A percentile compares a stretch with the other conserved stretches of the same genome.
Evolutionary conservation across 1,140 invertebrate genomes (phyloP).

Genomic region (Dinothrombium tinctorium): DNA sequence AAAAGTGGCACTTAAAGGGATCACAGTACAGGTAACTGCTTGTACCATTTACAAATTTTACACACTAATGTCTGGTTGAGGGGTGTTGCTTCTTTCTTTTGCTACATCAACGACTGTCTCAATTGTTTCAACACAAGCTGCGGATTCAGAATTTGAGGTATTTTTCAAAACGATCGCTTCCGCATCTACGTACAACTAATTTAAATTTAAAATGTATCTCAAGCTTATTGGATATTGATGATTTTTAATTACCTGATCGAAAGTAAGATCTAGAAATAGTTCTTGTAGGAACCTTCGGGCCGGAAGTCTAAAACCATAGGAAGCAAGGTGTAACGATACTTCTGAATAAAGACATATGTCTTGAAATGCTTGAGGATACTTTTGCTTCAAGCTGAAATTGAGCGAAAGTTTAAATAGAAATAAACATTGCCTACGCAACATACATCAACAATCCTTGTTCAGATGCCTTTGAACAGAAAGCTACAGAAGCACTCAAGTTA

Average conservation of each 20-base stretch:
- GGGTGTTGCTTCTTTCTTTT: no score
- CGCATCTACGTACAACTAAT: background rate
- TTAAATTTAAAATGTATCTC: background rate
- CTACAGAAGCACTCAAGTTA: no score
- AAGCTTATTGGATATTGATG: background rate
- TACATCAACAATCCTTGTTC: slow-evolving; percentile 30
- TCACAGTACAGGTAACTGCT: no score
- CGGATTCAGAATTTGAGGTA: no score
- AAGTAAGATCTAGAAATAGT: slow-evolving; percentile 64
- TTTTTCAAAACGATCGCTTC: no score
- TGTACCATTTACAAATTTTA: no score
- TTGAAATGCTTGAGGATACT: slow-evolving; percentile 52
- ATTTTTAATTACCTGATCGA: slow-evolving; percentile 30
- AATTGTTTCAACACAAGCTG: no score
- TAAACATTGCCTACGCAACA: no score
- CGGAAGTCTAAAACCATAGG: slow-evolving; percentile 51
- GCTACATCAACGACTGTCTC: no score
- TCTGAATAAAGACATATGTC: slow-evolving; percentile 83
- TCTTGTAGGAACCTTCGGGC: slow-evolving; percentile 75
- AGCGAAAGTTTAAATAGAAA: slow-evolving; percentile 3
- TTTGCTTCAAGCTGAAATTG: slow-evolving; percentile 48
- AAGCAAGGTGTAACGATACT: slow-evolving; percentile 48
- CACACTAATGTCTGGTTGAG: no score
- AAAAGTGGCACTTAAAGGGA: no score
- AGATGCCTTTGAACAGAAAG: no score